These are phyloP conservation scores for Chiloscyllium plagiosum DNA, from an alignment of 2,113 vertebrate genomes.

Conservation along the genomic window DNA sequence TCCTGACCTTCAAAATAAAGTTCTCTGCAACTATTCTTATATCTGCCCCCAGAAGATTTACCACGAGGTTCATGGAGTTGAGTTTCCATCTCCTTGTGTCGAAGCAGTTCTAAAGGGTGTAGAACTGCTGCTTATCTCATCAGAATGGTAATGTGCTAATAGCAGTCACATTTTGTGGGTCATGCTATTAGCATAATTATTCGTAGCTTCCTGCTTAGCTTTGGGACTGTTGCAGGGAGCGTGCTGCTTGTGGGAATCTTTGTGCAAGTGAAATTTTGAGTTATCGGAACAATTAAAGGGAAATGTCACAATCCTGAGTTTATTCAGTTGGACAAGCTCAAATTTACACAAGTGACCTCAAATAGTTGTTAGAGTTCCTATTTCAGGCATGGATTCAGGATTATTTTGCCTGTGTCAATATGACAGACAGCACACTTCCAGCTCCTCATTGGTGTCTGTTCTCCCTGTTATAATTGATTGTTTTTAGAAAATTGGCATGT, in stretches of 20 bases:
- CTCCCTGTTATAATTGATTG: neutral
- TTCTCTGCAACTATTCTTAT: neutral
- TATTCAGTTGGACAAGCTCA: neutral
- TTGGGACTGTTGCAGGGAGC: neutral
- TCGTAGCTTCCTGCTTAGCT: neutral
- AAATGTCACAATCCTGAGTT: neutral
- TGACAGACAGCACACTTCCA: neutral
- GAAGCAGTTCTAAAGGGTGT: neutral
- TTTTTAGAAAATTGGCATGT: neutral
- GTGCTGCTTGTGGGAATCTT: neutral
- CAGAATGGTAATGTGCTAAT: slow-evolving; percentile 9
- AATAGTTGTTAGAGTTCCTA: neutral
- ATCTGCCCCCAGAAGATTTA: neutral
- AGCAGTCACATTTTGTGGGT: slow-evolving; percentile 13
- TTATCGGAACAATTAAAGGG: neutral
- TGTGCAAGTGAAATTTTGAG: neutral
- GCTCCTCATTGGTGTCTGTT: neutral
- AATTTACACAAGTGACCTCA: neutral
- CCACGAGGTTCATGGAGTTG: neutral
- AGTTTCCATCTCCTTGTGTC: neutral
- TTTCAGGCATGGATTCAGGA: neutral
- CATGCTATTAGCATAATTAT: slow-evolving; percentile 9
- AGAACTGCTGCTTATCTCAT: slow-evolving; percentile 1
- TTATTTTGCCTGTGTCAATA: neutral
- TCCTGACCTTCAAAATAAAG: neutral